Percentiles rank a stretch among this genome's conserved stretches.
phyloP scores from a whole-genome alignment of 1,140 invertebrate species.

The Helicoverpa armigera region DNA sequence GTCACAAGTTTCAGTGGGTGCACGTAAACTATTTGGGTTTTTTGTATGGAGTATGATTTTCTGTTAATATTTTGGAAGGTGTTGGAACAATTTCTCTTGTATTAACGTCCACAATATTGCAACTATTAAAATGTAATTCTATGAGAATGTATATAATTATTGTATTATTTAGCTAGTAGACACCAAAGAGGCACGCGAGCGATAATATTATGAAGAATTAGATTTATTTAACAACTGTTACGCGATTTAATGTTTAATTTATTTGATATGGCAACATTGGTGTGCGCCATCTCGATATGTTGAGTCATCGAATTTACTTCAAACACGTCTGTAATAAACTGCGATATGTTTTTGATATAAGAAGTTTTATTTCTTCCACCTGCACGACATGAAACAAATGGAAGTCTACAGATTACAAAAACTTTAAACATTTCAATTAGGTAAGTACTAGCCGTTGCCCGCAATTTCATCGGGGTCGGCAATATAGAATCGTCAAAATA shows the following conservation, averaged over 20 bases:
- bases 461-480: too few species aligned
- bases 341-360: constrained; percentile 59
- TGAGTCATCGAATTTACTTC: constrained; percentile 66
- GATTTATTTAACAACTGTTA: constrained; percentile 77
- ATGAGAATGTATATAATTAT: constrained; percentile 59
- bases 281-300: constrained; percentile 52
- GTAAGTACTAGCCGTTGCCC: too few species aligned
- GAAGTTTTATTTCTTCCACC: constrained; percentile 55
- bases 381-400: neutral
- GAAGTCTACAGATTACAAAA: too few species aligned
- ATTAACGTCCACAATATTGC: constrained; percentile 33
- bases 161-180: constrained; percentile 80
- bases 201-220: constrained; percentile 69
- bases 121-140: constrained; percentile 49
- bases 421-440: too few species aligned
- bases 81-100: neutral
- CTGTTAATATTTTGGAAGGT: neutral
- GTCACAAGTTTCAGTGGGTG: neutral
- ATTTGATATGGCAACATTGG: constrained; percentile 65
- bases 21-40: neutral
- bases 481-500: too few species aligned
- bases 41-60: neutral
- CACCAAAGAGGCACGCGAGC: constrained; percentile 82
- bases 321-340: constrained; percentile 71
- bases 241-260: constrained; percentile 82